phyloP scores from a whole-genome alignment of 2,888 invertebrate genomes.

The Amphipoea oculea region DNA sequence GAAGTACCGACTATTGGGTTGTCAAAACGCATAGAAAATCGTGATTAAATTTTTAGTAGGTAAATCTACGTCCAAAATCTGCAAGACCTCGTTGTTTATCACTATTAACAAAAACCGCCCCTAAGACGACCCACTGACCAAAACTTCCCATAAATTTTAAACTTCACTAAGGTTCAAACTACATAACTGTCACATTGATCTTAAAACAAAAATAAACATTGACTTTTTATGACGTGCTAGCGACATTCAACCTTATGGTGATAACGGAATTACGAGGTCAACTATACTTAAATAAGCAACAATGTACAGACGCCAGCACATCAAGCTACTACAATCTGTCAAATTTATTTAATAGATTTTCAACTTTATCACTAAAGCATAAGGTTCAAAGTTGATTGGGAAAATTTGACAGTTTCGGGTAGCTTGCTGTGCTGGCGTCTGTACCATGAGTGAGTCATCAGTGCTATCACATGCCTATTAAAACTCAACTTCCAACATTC shows the following conservation, averaged over 20 bases:
- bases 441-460: not conserved
- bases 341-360: too few species aligned
- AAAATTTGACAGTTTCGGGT: too few species aligned
- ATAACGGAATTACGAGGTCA: not conserved
- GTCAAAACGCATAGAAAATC: not conserved
- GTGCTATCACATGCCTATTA: not conserved
- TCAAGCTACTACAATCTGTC: too few species aligned
- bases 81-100: too few species aligned
- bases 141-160: not conserved
- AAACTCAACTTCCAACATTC: not conserved
- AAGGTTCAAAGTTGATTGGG: too few species aligned
- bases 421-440: too few species aligned
- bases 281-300: not conserved
- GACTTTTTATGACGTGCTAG: not conserved
- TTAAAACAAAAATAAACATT: not conserved
- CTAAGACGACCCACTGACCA: too few species aligned
- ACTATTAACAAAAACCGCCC: too few species aligned
- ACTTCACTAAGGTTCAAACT: not conserved
- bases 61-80: not conserved
- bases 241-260: not conserved
- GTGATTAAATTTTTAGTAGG: not conserved
- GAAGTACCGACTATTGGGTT: not conserved
- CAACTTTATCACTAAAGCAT: too few species aligned
- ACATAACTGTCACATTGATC: not conserved
- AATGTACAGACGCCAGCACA: not conserved